phyloP scores from a whole-genome alignment of 2,113 vertebrate genomes.

The Callaeas wilsoni region DNA sequence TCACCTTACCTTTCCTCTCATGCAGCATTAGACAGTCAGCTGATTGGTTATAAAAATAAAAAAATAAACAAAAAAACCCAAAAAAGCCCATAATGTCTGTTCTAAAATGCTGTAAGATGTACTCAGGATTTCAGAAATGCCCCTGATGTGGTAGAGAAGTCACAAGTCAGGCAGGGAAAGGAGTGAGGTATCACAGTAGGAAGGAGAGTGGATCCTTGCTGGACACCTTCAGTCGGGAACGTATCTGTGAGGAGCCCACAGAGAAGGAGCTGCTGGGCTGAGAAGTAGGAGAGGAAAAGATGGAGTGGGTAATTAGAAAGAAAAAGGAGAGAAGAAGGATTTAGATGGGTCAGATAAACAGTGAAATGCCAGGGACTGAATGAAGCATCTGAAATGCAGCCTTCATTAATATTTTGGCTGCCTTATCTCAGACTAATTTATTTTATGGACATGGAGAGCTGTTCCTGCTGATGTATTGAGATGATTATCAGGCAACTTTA shows the following conservation, averaged over 20 bases:
- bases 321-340: not conserved
- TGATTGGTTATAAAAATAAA: not conserved
- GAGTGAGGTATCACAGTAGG: not conserved
- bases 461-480: not conserved
- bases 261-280: not conserved
- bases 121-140: not conserved
- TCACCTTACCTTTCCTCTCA: not conserved
- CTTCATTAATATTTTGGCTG: constrained; percentile 20
- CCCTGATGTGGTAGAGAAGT: not conserved
- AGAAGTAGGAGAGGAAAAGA: not conserved
- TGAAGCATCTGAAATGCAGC: not conserved
- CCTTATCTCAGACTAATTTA: not conserved
- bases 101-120: not conserved
- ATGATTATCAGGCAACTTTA: not conserved
- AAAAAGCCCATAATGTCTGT: not conserved
- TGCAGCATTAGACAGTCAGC: not conserved
- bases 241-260: not conserved
- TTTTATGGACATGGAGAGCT: not conserved
- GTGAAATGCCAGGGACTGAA: not conserved
- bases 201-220: not conserved
- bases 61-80: not conserved
- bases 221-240: not conserved
- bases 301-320: not conserved
- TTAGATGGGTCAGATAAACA: not conserved
- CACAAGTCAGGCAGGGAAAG: not conserved